Base-by-base conservation (phyloP, 2,113 vertebrate species). In the Psammodynastes pulverulentus region DNA sequence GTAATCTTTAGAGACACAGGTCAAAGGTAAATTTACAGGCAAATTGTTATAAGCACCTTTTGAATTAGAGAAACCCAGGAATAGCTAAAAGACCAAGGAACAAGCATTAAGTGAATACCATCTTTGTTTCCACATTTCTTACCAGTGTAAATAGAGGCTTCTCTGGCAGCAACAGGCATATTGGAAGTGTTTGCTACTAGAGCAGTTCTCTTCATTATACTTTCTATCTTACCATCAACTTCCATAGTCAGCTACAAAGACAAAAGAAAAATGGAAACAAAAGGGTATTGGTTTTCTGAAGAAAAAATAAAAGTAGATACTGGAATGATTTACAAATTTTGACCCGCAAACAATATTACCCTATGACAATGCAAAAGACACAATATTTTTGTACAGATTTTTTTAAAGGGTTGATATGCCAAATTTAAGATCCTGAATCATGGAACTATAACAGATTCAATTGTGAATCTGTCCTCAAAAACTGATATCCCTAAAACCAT, bases 171-270 rank as follows among this genome's bases (percentile, higher is more conserved):
- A 34, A 99, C 99, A 4, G 99, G 99, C 99, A 99, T 99, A 97
- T 99, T 99, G 96, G 99, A 99, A 91, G 99, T 99, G 96, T 99
- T 99, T 91, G 99, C 99, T 45, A 99, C 99, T 90, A 99, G 97
- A 0, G 99, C 98, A n/a, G 99, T 99, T 96, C 99, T 98, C 97
- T 99, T 99, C 99, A 99, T 99, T 95, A 99, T 99, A 94, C 99
- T 99, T 96, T 99, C 99, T 1, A 97, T 97, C 94, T 99, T 99
- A 48, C 99, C 99, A 87, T 98, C 99, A 87, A 99, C 99, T 97
- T 99, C 99, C 99, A 99, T 99, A 3, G 99, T 99, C 91, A 99
- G 97, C 99, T 99, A 96, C 67, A 90, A 96, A 94, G 13, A 13
- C 15, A 91, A 95, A 89, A 93, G 92, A 67, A 56, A 17, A 89